Base-by-base conservation (phyloP, 2,888 invertebrate species). In the Torymus aiolomorphi region DNA sequence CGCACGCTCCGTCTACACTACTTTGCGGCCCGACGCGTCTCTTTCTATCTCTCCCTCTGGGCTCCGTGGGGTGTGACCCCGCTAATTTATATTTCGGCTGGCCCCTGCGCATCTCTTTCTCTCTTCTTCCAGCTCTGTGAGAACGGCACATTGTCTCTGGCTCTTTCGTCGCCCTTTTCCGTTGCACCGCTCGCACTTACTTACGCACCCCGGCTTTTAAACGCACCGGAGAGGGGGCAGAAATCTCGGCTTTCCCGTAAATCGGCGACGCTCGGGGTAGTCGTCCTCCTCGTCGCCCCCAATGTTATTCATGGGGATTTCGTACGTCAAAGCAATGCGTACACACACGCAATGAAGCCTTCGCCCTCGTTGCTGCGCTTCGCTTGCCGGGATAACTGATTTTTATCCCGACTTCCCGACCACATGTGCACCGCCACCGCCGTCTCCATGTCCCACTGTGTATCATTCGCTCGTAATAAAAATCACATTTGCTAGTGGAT, bases 21-120 rank as follows among this genome's bases (percentile, higher is more conserved):
- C 42, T 42, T 42, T 42, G 42, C 42, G 42, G 42, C 42, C 42
- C 42, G 8, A 8, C 42, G 42, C 42, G 42, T 42, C 42, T 42
- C 42, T 42, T 42, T 42, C 42, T 42, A 42, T 42, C 42, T 42
- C 52, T 59, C 13, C 61, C 18, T 2, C 59, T 51, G 4, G 42
- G 42, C 63, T 65, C 62, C 69, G 72, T 73, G 82, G 84, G 81
- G 84, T 83, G 84, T 82, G 83, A 85, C 84, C 83, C 85, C 76
- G 84, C 85, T 85, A 86, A 86, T 86, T 86, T 85, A 86, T 85
- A 78, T 16, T 24, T 20, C 20, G 61, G 31, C 4, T 56, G 49
- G 57, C 24, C 18, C 59, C 42, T 59, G 14, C n/a, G 49, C 20
- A n/a, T n/a, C 31, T 61, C 61, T 57, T n/a, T 42, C 42, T 42